Conservation (phyloP, 2,113 vertebrate genomes). For the Carassius carassius region DNA sequence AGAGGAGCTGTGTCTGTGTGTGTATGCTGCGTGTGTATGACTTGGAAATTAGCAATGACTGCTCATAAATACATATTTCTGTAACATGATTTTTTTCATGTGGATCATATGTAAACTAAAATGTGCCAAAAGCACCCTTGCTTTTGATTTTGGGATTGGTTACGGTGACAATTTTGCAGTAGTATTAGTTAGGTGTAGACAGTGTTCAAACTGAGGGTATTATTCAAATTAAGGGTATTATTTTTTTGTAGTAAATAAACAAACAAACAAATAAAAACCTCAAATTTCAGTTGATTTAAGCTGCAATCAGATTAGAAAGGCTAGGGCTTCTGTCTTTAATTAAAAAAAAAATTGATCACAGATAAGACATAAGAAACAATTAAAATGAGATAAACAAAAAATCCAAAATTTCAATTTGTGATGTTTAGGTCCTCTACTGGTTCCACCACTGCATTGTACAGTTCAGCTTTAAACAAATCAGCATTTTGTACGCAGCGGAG, state of each 20-base stretch:
- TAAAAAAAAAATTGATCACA: not conserved
- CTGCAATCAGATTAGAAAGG: not conserved
- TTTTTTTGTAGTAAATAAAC: not conserved
- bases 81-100: not conserved
- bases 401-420: not conserved
- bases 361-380: not conserved
- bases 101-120: not conserved
- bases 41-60: not conserved
- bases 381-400: not conserved
- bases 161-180: not conserved
- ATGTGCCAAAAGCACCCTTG: not conserved
- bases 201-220: not conserved
- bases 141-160: not conserved
- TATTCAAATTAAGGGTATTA: not conserved
- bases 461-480: not conserved
- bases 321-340: not conserved
- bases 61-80: not conserved
- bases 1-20: conserved; percentile 52
- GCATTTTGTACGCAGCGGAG: not conserved
- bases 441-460: not conserved
- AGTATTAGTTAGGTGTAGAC: not conserved
- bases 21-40: not conserved
- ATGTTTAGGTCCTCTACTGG: not conserved
- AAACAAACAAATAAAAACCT: not conserved
- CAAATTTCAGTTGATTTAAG: not conserved